A percentile compares a stretch with the other conserved stretches of the same genome.
Conservation (phyloP, 2,113 vertebrate genomes). For the Equus quagga region DNA sequence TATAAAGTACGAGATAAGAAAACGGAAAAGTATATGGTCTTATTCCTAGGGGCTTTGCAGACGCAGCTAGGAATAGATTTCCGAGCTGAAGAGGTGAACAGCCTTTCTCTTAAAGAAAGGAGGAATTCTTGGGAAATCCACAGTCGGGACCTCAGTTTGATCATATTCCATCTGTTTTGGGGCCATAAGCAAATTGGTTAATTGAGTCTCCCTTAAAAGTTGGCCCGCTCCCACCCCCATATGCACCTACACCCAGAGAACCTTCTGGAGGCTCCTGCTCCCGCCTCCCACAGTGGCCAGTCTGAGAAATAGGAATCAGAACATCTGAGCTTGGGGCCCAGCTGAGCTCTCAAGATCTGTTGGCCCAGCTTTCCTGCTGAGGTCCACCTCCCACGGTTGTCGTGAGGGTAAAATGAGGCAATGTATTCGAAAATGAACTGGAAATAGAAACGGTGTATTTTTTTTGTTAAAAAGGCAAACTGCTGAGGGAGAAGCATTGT, state of each 20-base stretch:
- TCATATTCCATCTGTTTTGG: background rate
- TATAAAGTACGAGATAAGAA: too few species aligned
- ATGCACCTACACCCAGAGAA: background rate
- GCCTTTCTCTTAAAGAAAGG: background rate
- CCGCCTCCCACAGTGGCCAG: background rate
- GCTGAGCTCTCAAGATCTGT: background rate
- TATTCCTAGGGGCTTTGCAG: accelerated
- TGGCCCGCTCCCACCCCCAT: background rate
- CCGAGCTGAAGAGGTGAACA: background rate
- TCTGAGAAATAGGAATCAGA: background rate
- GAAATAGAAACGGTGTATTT: background rate
- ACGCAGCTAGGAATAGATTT: background rate
- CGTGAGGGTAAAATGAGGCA: background rate
- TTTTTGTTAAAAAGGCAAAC: background rate
- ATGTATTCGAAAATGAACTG: accelerated
- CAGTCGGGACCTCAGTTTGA: background rate
- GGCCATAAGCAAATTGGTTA: background rate
- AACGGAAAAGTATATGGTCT: background rate
- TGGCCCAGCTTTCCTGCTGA: background rate
- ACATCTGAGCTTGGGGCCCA: background rate
- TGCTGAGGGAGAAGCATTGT: too few species aligned
- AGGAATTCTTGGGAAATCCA: background rate
- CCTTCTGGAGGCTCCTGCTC: background rate
- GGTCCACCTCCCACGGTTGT: background rate
- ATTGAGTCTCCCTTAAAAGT: background rate